Evolutionary conservation across 2,888 invertebrate genomes (phyloP), one percentile per base, ranked within the genome.

Genomic region (Congeria kusceri): DNA sequence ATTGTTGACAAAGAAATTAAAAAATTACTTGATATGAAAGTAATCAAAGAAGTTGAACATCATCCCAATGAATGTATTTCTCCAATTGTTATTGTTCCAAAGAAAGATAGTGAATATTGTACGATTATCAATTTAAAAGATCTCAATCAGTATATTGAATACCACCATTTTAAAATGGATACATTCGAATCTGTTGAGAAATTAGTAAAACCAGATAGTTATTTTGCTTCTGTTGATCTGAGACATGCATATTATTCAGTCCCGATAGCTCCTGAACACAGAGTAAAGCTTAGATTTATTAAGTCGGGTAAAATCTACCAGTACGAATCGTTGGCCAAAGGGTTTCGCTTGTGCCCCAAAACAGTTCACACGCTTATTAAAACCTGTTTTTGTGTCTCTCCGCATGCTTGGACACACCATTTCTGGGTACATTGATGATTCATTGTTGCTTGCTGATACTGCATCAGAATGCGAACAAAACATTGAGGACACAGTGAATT

Each of bases 131-230:
- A 82, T 63, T 62, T 86, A 0, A 80, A 79, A 44, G 32, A 78
- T 13, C 57, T 78, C 7, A 83, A 83, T 77, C 27, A 71, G 47
- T 27, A 46, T 59, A 59, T 80, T n/a, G 61, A 32, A 28, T 85
- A 86, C 59, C 62, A 73, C 25, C 85, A 85, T 77, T 86, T 86
- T 62, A 82, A 86, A 69, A 86, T 86, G 85, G 80, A 80, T 4
- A 72, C 71, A 7, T 66, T 86, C 20, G 32, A 82, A 9, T 71
- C 77, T 20, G 80, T 75, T 13, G 7, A 77, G 1, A 69, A 72
- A 63, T 47, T 80, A 7, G 32, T 83, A 0, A 83, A 62, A 56
- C 69, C 67, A 27, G 64, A 58, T 20, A 80, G 81, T 72, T 83
- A 46, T 62, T 77, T 86, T 71, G 83, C 84, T 25, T 75, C 77